Evolutionary conservation across 2,888 invertebrate genomes (phyloP).

Genomic region (Oligia latruncula): DNA sequence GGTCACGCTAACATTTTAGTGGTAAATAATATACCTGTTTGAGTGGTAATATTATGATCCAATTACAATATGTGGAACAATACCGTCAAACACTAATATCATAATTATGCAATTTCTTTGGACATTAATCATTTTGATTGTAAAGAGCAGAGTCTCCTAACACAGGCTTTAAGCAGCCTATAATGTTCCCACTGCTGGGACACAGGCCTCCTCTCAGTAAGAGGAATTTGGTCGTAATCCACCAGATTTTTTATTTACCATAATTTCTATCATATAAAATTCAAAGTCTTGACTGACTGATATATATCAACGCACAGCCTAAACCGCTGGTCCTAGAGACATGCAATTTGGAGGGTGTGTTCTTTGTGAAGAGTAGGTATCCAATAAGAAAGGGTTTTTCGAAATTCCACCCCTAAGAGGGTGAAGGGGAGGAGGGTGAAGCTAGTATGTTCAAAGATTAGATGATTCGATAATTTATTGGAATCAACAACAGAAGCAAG

Average conservation of each 20-base stretch:
- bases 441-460: neutral
- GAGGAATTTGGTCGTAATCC: too few species aligned
- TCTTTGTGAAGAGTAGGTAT: too few species aligned
- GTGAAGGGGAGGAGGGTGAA: too few species aligned
- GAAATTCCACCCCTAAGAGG: too few species aligned
- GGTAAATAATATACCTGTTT: conserved; percentile 54
- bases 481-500: neutral
- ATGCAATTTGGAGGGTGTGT: too few species aligned
- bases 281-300: too few species aligned
- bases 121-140: neutral
- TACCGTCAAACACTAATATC: neutral
- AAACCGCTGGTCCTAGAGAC: too few species aligned
- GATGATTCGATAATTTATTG: neutral
- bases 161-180: neutral
- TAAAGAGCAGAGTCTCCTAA: neutral
- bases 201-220: too few species aligned
- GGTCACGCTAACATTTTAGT: conserved; percentile 74
- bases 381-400: too few species aligned
- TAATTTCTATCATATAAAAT: neutral
- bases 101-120: neutral
- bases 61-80: neutral
- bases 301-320: too few species aligned
- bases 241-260: neutral
- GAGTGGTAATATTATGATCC: neutral
- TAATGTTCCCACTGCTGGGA: too few species aligned